Base-by-base conservation (phyloP, 2,888 invertebrate genomes). In the Spisula solida region DNA sequence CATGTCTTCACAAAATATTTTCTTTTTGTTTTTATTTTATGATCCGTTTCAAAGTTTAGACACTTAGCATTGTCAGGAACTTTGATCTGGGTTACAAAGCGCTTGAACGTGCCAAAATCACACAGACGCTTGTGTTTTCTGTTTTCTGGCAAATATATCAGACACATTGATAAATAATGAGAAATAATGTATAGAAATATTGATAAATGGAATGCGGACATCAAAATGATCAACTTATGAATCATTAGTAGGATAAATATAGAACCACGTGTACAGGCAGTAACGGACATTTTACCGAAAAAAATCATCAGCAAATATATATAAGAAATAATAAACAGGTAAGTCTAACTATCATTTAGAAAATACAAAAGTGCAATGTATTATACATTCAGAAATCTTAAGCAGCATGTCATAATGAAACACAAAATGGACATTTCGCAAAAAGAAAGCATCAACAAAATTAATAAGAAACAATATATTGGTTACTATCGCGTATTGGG, bases 81-180 rank as follows among this genome's bases (percentile, higher is more conserved):
- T 34, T 34, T 75, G 34, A 75, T 75, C 75, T 12, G 6, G 12
- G 20, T 1, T 31, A 75, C 75, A 34, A 75, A 75, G 34, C 75
- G 75, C 75, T 75, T 75, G 75, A 75, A 31, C 16, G 16, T 75
- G 75, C 75, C 31, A 75, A 75, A 60, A 31, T 75, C 2, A 75
- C 29, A 31, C 16, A 75, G 75, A 34, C 75, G 75, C 75, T 75
- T 75, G 25, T 41, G 41, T 41, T 41, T 41, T 41, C 41, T 25
- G 16, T 75, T 34, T 75, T 25, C 75, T 75, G 29, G 34, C 75
- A 31, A 31, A 18, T 75, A 18, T 10, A 75, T 34, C 75, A 75
- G 29, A 75, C 75, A 75, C 34, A 31, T 75, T 25, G 25, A 66
- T 25, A 66, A 66, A 66, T 10, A 25, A 4, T 25, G 60, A 66